A percentile compares a stretch with the other conserved stretches of the same genome.
Evolutionary conservation across 2,888 invertebrate species (phyloP).

Genomic region (Agrotis ipsilon): DNA sequence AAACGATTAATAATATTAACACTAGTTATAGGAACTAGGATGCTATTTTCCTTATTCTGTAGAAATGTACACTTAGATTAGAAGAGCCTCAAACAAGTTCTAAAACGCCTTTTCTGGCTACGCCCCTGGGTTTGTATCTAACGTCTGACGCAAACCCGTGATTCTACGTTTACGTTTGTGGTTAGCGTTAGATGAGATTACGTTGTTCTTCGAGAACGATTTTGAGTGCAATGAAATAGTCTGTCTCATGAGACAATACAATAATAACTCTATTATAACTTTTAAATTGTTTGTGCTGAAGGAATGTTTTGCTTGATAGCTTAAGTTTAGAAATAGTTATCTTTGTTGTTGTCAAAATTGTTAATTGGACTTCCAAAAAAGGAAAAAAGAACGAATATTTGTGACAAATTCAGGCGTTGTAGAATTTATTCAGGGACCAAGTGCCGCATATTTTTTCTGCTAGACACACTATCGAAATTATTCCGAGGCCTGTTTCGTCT

Average conservation of each 20-base stretch:
- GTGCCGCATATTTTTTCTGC: not conserved
- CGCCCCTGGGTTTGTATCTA: not conserved
- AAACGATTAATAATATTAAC: no score
- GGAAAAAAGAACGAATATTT: not conserved
- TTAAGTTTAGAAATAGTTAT: not conserved
- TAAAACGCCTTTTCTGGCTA: no score
- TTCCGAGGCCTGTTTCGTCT: not conserved
- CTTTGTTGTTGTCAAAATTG: not conserved
- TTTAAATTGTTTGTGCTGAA: not conserved
- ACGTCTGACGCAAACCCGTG: slow-evolving; percentile 1
- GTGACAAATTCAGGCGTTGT: not conserved
- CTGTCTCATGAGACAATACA: not conserved
- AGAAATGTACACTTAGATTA: no score
- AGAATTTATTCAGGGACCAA: not conserved
- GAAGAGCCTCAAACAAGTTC: no score
- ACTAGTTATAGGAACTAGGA: no score
- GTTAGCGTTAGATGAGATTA: slow-evolving; percentile 30
- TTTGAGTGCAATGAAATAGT: not conserved
- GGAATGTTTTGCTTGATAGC: not conserved
- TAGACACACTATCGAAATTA: not conserved
- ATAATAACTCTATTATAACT: slow-evolving; percentile 6
- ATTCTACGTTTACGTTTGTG: slow-evolving; percentile 29
- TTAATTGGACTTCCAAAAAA: no score
- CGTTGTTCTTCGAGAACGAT: not conserved
- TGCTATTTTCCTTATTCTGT: no score